These are phyloP conservation scores for Spilogale gracilis DNA, from an alignment of 2,113 vertebrate genomes.

Conservation along the genomic window DNA sequence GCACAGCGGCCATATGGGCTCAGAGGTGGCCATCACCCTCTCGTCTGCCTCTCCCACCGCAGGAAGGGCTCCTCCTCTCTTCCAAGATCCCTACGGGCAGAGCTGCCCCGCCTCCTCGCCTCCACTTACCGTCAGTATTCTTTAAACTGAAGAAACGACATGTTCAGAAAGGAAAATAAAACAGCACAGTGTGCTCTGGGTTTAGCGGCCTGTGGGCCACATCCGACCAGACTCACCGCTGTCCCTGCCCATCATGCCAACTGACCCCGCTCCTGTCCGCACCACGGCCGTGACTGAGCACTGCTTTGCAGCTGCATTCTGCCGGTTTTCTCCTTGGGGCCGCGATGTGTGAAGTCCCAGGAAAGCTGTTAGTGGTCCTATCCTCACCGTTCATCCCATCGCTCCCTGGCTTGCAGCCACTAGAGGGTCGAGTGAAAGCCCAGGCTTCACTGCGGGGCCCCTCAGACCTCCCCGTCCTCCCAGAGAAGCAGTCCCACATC, in stretches of 20 bases:
- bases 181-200: accelerated
- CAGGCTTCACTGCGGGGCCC: not conserved
- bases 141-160: not conserved
- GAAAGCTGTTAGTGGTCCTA: not conserved
- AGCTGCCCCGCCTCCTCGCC: not conserved
- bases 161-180: not conserved
- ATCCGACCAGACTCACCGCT: accelerated
- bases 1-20: not conserved
- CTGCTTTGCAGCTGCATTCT: not conserved
- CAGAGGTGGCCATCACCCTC: not conserved
- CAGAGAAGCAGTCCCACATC: not conserved
- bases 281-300: not conserved
- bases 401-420: not conserved
- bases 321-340: no score
- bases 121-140: accelerated
- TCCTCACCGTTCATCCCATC: accelerated
- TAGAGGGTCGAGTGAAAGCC: not conserved
- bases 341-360: accelerated
- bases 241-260: not conserved
- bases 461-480: not conserved
- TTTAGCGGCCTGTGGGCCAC: not conserved
- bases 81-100: accelerated
- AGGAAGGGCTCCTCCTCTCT: not conserved
- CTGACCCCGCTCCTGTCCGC: not conserved
- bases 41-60: not conserved